Base-by-base conservation (phyloP, 2,113 vertebrate genomes). In the Bombycilla garrulus region DNA sequence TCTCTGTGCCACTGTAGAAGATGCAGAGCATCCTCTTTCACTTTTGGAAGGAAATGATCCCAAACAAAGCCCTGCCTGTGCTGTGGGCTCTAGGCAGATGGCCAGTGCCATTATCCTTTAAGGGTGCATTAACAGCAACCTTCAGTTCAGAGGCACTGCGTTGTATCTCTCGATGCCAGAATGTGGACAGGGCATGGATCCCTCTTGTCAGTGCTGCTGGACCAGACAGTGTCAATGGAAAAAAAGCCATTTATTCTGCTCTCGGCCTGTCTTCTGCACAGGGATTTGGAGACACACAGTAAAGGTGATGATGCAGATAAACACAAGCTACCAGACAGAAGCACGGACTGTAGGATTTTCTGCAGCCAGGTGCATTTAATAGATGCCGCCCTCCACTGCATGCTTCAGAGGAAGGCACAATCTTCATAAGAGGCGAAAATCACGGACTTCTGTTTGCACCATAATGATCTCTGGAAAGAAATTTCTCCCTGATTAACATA, bases 21-120 rank as follows among this genome's bases (percentile, higher is more conserved):
- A 73, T 35, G 17, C 21, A 73, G 85, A 90, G 54, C 71, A 80
- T 93, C 85, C 72, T 85, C 71, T 95, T 96, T 94, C 88, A 42
- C 35, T 97, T 90, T 73, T 70, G 70, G 53, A 82, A 53, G 79
- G 45, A 89, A 95, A 65, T 65, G 29, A 79, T 85, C 65, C 56
- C 74, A 29, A 83, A 73, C 42, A 79, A 62, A 87, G 35, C 31
- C 40, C 57, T 6, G 16, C 12, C 50, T 87, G 44, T 83, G 53
- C 50, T 9, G 6, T 84, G 65, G 81, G 57, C 86, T 78, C 81
- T 15, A 69, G 84, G 60, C 69, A 81, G 56, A 70, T 88, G 67
- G 44, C 35, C 73, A 47, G 24, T 28, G 38, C 67, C 51, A 28
- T 81, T 86, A 57, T 74, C 77, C 44, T 92, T 74, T 64, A 60